Conservation (phyloP, 2,797 vertebrate species). For the Sciurus vulgaris region DNA sequence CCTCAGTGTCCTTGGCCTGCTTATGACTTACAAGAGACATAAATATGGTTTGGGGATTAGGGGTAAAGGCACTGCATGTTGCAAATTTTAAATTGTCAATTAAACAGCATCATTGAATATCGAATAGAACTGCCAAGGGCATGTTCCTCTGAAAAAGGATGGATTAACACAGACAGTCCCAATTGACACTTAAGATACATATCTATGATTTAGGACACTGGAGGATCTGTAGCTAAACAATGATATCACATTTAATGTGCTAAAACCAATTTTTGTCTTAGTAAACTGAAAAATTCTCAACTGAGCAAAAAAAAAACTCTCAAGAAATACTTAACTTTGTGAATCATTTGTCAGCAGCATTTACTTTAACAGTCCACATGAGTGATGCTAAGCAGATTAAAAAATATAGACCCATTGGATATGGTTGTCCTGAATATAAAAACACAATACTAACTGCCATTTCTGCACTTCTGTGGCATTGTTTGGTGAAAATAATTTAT, state of each 20-base stretch:
- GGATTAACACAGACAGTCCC: slow-evolving; percentile 79
- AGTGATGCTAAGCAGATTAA: slow-evolving; percentile 48
- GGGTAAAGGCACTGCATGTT: slow-evolving; percentile 71
- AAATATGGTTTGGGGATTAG: slow-evolving; percentile 83
- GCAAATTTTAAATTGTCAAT: slow-evolving; percentile 85
- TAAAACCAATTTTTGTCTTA: slow-evolving; percentile 74
- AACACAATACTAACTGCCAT: background rate
- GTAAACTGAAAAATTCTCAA: slow-evolving; percentile 67
- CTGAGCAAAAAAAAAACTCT: slow-evolving; percentile 66
- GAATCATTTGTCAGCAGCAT: slow-evolving; percentile 67
- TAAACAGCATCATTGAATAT: slow-evolving; percentile 82
- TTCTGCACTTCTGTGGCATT: background rate
- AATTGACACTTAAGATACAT: slow-evolving; percentile 77
- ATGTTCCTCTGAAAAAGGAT: slow-evolving; percentile 79
- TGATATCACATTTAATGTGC: slow-evolving; percentile 70
- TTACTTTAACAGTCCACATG: slow-evolving; percentile 30
- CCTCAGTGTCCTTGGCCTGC: slow-evolving; percentile 84
- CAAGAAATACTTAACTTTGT: slow-evolving; percentile 75
- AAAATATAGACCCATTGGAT: slow-evolving; percentile 37
- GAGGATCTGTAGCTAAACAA: slow-evolving; percentile 68
- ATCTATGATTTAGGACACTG: slow-evolving; percentile 77
- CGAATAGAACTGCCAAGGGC: slow-evolving; percentile 81
- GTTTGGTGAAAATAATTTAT: background rate
- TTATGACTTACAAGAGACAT: slow-evolving; percentile 80
- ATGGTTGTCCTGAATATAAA: background rate